Percentiles rank a stretch among this genome's conserved stretches.
These are phyloP conservation scores for Strongylocentrotus purpuratus DNA, from an alignment of 35 echinoderm and acorn worm species.

Conservation along the genomic window DNA sequence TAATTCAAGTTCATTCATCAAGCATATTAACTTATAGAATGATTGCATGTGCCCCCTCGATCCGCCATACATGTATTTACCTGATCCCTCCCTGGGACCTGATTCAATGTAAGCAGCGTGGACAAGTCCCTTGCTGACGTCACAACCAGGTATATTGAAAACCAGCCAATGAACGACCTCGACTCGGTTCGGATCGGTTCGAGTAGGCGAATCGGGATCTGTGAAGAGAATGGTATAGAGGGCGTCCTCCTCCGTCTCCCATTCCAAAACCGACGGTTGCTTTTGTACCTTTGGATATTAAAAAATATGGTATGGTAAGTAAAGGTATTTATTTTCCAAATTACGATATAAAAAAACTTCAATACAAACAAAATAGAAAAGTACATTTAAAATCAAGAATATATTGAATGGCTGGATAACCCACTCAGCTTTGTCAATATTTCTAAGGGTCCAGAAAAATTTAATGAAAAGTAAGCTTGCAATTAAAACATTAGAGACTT, in stretches of 20 bases:
- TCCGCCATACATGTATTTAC: constrained; percentile 14
- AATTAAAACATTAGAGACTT: too few species aligned
- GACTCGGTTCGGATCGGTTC: constrained; percentile 53
- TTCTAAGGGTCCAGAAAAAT: too few species aligned
- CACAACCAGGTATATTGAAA: constrained; percentile 78
- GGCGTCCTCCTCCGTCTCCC: constrained; percentile 49
- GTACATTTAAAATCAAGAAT: too few species aligned
- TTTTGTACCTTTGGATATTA: constrained; percentile 45
- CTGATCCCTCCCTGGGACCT: constrained; percentile 77
- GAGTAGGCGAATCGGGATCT: constrained; percentile 73
- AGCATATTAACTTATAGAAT: too few species aligned
- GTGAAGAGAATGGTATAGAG: constrained; percentile 70
- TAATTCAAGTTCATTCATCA: too few species aligned
- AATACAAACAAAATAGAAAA: too few species aligned
- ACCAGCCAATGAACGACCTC: constrained; percentile 90
- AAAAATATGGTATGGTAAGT: neutral
- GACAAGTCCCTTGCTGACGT: constrained; percentile 69
- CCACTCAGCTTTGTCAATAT: too few species aligned
- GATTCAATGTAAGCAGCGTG: constrained; percentile 86
- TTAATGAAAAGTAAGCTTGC: too few species aligned
- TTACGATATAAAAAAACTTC: too few species aligned
- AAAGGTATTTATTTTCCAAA: too few species aligned
- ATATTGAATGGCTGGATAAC: too few species aligned
- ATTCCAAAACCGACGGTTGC: constrained; percentile 50
- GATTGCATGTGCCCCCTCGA: too few species aligned